Evolutionary conservation across 2,888 invertebrate genomes (phyloP), one percentile per base, ranked within the genome.

Genomic region (Callyntrura guangdongensis): DNA sequence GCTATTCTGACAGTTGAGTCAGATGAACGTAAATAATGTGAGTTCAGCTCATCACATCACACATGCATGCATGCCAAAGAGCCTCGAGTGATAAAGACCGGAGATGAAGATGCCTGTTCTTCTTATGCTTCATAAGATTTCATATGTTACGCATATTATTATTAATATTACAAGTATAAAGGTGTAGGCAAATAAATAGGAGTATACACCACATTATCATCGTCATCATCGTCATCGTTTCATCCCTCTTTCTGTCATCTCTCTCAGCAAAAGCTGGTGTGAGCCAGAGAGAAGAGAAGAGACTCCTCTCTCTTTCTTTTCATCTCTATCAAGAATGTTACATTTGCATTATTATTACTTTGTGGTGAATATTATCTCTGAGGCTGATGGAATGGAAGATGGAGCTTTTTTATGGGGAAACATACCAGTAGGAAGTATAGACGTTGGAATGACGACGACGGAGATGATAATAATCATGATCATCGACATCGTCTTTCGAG

Each of bases 271-370:
- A 49, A 56, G 22, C 20, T 14, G 82, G 61, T 83, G 64, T 61
- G 59, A 59, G 59, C n/a, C 45, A 69, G 53, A 53, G 69, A 69
- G 27, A 14, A 27, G 27, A 36, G 56, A 27, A 81, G 49, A 49
- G 22, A 14, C 22, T 22, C 22, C 53, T 77, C 14, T 12, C 22
- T 61, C 82, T 47, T 79, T 11, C 47, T 25, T 61, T 77, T 87
- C 69, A 69, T 79, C 72, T 88, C 72, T 81, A 86, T 88, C 88
- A 77, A 53, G 77, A 89, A 83, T 89, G 89, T 77, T 77, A 77
- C 89, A 89, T 89, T 89, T 89, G 89, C 89, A 89, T 89, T 74
- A 89, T 89, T 84, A 89, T 89, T 84, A 89, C 89, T 84, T 89
- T 77, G 77, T 49, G 49, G 83, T 64, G 89, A 89, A 89, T 72